Base-by-base conservation (phyloP, 2,797 vertebrate genomes). In the Siniperca scherzeri region DNA sequence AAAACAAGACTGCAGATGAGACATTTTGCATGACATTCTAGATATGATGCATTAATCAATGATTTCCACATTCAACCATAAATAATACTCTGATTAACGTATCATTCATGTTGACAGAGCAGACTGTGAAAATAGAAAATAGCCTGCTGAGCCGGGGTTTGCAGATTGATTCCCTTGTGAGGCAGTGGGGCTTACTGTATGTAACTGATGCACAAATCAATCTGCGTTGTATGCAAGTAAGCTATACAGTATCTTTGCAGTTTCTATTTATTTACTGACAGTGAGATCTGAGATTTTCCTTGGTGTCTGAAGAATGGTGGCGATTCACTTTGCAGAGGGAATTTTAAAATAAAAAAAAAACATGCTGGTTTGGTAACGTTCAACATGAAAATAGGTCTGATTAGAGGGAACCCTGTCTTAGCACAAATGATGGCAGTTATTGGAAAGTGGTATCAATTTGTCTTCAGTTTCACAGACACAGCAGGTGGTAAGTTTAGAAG, bases 71-170 rank as follows among this genome's bases (percentile, higher is more conserved):
- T 88, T 87, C 67, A 86, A 69, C 77, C 59, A 74, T 81, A 87
- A 91, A 91, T 88, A 93, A 88, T 76, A 78, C 42, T 85, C 70
- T 89, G 83, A 91, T 91, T 90, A 88, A 84, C 80, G 86, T 81
- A 85, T 91, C 86, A 87, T 87, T 90, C 84, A 87, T 85, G 85
- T 81, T 88, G 86, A 87, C 83, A 65, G 65, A 87, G 77, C 84
- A 87, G 74, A 78, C 46, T 78, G 80, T 59, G 70, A 70, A 46
- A 87, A 83, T 48, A 81, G 80, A 87, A 87, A 87, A 83, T 69
- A 77, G 68, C 88, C 83, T 75, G 77, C 88, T 88, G 86, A 87
- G 81, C 50, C 1, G 1, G 42, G 72, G 60, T 82, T 82, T 80
- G 66, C 70, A 78, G 81, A 88, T 76, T 86, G 80, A 86, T 82